phyloP scores from a whole-genome alignment of 2,797 vertebrate species.

The Rhynchotus rufescens region DNA sequence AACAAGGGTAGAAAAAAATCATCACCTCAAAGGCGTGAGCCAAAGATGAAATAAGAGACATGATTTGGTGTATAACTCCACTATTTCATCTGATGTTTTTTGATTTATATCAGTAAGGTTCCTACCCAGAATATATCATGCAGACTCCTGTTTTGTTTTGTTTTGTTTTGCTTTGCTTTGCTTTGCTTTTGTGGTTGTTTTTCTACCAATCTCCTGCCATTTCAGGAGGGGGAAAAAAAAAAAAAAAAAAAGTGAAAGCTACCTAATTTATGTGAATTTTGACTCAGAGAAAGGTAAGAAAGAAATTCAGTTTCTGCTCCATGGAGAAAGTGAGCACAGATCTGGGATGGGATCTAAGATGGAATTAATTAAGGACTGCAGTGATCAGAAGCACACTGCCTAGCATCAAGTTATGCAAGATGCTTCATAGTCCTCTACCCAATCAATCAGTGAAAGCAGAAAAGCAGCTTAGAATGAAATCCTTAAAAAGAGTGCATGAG shows the following conservation, averaged over 20 bases:
- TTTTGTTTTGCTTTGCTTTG: not conserved
- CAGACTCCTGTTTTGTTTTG: not conserved
- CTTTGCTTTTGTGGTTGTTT: not conserved
- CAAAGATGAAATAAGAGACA: not conserved
- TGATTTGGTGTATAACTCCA: not conserved
- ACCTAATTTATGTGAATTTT: not conserved
- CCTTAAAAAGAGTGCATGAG: not conserved
- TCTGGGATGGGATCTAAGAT: not conserved
- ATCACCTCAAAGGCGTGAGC: not conserved
- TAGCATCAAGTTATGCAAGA: not conserved
- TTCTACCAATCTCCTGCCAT: not conserved
- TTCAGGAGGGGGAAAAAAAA: not conserved
- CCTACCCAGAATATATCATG: not conserved
- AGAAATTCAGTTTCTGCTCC: not conserved
- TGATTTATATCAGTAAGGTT: not conserved
- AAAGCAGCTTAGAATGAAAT: not conserved
- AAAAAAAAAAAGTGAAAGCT: not conserved
- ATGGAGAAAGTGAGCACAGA: not conserved
- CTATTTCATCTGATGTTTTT: not conserved
- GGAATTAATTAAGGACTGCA: not conserved
- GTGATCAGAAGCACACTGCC: not conserved
- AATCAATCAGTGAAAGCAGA: not conserved
- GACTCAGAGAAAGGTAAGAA: not conserved
- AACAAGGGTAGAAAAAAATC: slow-evolving; percentile 30
- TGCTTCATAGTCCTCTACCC: not conserved